Evolutionary conservation across 2,113 vertebrate genomes (phyloP), one percentile per base, ranked within the genome.

Genomic region (Leiothrix lutea): DNA sequence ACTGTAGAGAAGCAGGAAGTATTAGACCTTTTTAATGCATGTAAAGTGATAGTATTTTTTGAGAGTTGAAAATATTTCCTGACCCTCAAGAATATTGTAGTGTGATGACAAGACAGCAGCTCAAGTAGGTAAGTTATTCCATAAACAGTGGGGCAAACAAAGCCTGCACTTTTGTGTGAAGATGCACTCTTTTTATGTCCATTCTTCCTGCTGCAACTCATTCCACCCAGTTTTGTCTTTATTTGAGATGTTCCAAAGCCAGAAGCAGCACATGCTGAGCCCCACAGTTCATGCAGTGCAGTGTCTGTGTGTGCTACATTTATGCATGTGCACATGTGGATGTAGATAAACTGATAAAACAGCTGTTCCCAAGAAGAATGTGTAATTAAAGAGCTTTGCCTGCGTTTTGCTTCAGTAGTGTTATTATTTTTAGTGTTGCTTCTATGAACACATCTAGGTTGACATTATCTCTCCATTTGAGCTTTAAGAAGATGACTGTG

Each of bases 201-300:
- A 7, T 94, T 84, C 18, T 36, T 60, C 7, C 6, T 1, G 3
- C 16, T 58, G 8, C 26, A 48, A 9, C 24, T 77, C 14, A n/a
- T 80, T 61, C 33, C 12, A 24, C 24, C 19, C 9, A 2, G 3
- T 67, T 90, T 8, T 2, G 0, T 57, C 11, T n/a, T 44, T 56
- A 9, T 29, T 7, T 6, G 5, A 62, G 69, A 51, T 38, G 6
- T 25, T 80, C 15, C 45, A 78, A 64, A 74, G 31, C 21, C 35
- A 70, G 28, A 84, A 80, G 11, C 14, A 72, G 28, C 16, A 16
- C n/a, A 5, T 60, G 36, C 48, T 61, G 22, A 61, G 21, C 17
- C 21, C 14, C 2, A 0, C 15, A 36, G 5, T 64, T 80, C n/a
- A 22, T 35, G 38, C 12, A 21, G 7, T n/a, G 5, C 48, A 5